Evolutionary conservation across 2,797 vertebrate species (phyloP), one percentile per base, ranked within the genome.

Genomic region (Xiphorhynchus erythropygius): DNA sequence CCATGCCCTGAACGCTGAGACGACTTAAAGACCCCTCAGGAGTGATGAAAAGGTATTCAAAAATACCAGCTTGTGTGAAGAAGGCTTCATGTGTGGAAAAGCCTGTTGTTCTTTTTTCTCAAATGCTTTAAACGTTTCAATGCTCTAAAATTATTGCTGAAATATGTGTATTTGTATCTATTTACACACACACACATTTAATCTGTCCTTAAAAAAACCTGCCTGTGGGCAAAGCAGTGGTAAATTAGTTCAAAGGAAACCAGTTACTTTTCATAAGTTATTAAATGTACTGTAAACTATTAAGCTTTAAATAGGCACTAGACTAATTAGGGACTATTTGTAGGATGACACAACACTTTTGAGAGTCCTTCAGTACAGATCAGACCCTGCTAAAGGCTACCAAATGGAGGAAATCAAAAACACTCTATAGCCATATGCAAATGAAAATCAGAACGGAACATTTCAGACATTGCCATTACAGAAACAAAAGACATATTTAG

Each of bases 61-160:
- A 47, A 64, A 57, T 11, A 73, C 19, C 6, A 27, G 4, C 24
- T 91, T 57, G 7, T 39, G 18, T 89, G 32, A 85, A 76, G 28
- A 77, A 63, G 46, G 15, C 4, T 62, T 59, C 39, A 13, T 73
- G 5, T 4, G 1, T 52, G 32, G 81, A 68, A 75, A 93, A 68
- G 1, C 5, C 8, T 18, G 8, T 0, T 4, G 21, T 44, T 53
- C 30, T 32, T n/a, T n/a, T 1, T 52, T 9, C 70, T 49, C 9
- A 56, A 74, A 81, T 49, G 11, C 16, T 84, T 57, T 24, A 64
- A 68, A 65, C 33, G 3, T 50, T 62, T 65, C 10, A 49, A 1
- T 86, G 35, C 30, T 79, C 33, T 86, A 62, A 86, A 93, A 92
- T 62, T 22, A 42, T 55, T 44, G 53, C 22, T 62, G 46, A 86